Percentiles rank a stretch among this genome's conserved stretches.
phyloP scores from a whole-genome alignment of 2,888 invertebrate species.

The Peribatodes rhomboidaria region DNA sequence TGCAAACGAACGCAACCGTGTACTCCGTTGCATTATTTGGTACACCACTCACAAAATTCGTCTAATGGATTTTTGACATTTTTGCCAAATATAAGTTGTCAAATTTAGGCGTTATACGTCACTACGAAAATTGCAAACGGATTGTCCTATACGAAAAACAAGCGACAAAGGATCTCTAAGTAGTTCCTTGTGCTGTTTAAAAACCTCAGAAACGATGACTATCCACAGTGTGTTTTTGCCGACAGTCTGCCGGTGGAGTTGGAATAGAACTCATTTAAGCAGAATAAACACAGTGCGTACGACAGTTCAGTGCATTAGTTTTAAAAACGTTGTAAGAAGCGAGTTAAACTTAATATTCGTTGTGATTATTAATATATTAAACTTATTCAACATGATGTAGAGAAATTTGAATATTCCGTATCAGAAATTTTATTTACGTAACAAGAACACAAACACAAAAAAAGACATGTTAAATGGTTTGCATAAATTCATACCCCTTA shows the following conservation, averaged over 20 bases:
- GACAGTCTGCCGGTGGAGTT: neutral
- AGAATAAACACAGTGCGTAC: neutral
- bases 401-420: constrained; percentile 24
- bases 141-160: no score
- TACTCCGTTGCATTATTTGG: no score
- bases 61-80: no score
- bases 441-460: neutral
- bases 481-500: neutral
- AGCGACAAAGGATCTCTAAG: no score
- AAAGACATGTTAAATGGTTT: constrained; percentile 9
- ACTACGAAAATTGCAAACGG: no score
- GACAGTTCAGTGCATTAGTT: constrained; percentile 25
- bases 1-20: no score
- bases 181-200: no score
- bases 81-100: no score
- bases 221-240: neutral
- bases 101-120: no score
- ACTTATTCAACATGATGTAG: constrained; percentile 23
- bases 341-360: constrained; percentile 46
- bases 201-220: no score
- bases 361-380: constrained; percentile 51
- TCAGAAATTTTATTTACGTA: neutral
- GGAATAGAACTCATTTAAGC: neutral
- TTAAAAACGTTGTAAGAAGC: constrained; percentile 27
- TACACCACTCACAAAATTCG: no score